A percentile compares a stretch with the other conserved stretches of the same genome.
Evolutionary conservation across 2,797 vertebrate genomes (phyloP).

Genomic region (Eptatretus atami): DNA sequence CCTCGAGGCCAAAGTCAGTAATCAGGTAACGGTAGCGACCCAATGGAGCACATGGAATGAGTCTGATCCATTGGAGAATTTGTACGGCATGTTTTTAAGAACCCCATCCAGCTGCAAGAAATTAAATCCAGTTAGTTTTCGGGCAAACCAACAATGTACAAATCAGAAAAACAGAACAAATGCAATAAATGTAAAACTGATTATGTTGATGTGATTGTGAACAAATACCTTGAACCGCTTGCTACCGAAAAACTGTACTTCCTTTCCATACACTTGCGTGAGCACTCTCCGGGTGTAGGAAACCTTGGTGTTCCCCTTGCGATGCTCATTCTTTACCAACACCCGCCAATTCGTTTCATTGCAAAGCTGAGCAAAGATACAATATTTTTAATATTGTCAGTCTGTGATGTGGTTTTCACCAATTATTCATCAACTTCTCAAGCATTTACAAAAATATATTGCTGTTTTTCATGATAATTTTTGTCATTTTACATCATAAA

Average conservation of each 20-base stretch:
- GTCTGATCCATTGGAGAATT: background rate
- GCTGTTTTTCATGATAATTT: too few species aligned
- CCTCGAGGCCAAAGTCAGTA: conserved; percentile 2
- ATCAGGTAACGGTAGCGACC: background rate
- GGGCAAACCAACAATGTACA: too few species aligned
- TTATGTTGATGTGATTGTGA: background rate
- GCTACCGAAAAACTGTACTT: background rate
- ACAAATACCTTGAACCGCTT: background rate
- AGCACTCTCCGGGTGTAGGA: background rate
- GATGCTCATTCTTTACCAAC: background rate
- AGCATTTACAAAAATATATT: too few species aligned
- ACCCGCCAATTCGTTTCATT: background rate
- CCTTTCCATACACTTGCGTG: background rate
- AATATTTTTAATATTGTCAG: too few species aligned
- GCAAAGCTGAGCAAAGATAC: background rate
- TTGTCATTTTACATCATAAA: too few species aligned
- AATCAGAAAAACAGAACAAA: too few species aligned
- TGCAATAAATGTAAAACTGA: too few species aligned
- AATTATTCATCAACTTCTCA: too few species aligned
- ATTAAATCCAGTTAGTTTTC: background rate
- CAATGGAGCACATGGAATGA: background rate
- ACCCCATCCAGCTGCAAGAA: background rate
- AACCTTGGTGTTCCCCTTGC: background rate
- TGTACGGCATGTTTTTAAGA: background rate
- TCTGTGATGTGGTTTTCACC: too few species aligned